Percentiles rank a stretch among this genome's conserved stretches.
Evolutionary conservation across 2,888 invertebrate species (phyloP).

Genomic region (Campoplex nolae): DNA sequence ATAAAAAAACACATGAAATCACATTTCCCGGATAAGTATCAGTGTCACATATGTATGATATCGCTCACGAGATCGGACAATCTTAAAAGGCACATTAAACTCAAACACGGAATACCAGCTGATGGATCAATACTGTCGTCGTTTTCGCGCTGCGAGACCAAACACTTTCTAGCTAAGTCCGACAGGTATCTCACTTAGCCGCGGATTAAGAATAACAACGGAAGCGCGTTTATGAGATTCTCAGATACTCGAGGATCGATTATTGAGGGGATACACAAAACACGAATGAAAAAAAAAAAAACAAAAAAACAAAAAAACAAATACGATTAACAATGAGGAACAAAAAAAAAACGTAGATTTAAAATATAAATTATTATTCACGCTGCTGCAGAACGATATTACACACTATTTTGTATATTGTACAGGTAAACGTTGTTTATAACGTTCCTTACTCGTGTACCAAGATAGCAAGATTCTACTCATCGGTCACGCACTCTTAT

Average conservation of each 20-base stretch:
- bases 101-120: slow-evolving; percentile 83
- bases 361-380: slow-evolving; percentile 23
- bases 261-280: not conserved
- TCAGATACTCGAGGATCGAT: not conserved
- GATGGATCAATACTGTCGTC: slow-evolving; percentile 81
- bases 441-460: slow-evolving; percentile 29
- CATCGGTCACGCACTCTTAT: slow-evolving; percentile 44
- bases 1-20: slow-evolving; percentile 85
- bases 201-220: slow-evolving; percentile 32
- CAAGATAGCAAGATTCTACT: slow-evolving; percentile 24
- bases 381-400: not conserved
- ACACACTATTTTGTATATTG: not conserved
- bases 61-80: slow-evolving; percentile 85
- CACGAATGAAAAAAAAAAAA: not conserved
- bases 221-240: not conserved
- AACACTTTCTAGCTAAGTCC: slow-evolving; percentile 81
- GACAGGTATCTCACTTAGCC: slow-evolving; percentile 81
- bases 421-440: slow-evolving; percentile 34
- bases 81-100: slow-evolving; percentile 85
- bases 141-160: slow-evolving; percentile 80
- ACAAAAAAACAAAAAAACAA: slow-evolving; percentile 18
- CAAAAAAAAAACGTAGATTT: slow-evolving; percentile 15
- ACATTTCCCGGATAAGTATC: slow-evolving; percentile 84
- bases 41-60: slow-evolving; percentile 85
- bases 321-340: not conserved